These are phyloP conservation scores for Poecilia gillii DNA, from an alignment of 2,797 vertebrate species.

Conservation along the genomic window DNA sequence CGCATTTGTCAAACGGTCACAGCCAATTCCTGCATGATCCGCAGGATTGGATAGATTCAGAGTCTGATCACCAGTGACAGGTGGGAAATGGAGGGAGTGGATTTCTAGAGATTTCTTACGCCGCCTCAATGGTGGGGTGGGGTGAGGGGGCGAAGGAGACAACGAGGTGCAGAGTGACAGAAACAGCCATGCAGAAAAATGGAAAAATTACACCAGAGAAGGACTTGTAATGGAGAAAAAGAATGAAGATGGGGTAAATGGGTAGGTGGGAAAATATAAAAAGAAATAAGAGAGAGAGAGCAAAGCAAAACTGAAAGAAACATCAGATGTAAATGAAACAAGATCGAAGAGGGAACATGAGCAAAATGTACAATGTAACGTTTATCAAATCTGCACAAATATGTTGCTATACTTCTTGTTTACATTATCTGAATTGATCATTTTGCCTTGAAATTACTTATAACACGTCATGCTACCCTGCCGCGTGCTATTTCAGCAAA, in stretches of 20 bases:
- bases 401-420: neutral
- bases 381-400: neutral
- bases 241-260: neutral
- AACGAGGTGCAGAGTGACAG: conserved; percentile 36
- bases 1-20: conserved; percentile 32
- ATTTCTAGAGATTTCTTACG: conserved; percentile 54
- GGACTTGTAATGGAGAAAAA: conserved; percentile 9
- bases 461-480: conserved; percentile 29
- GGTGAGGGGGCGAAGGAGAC: conserved; percentile 5
- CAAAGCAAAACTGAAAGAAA: neutral
- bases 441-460: neutral
- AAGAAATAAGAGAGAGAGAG: neutral
- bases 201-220: conserved; percentile 22
- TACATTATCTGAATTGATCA: neutral
- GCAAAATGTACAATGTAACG: neutral
- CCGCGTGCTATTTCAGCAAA: conserved; percentile 4
- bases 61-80: conserved; percentile 59
- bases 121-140: conserved; percentile 5
- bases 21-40: conserved; percentile 21
- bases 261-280: neutral
- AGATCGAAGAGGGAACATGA: neutral
- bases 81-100: conserved; percentile 54
- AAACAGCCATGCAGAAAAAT: conserved; percentile 43
- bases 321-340: neutral
- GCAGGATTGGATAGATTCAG: conserved; percentile 46